Evolutionary conservation across 2,797 vertebrate genomes (phyloP).

Genomic region (Chelmon rostratus): DNA sequence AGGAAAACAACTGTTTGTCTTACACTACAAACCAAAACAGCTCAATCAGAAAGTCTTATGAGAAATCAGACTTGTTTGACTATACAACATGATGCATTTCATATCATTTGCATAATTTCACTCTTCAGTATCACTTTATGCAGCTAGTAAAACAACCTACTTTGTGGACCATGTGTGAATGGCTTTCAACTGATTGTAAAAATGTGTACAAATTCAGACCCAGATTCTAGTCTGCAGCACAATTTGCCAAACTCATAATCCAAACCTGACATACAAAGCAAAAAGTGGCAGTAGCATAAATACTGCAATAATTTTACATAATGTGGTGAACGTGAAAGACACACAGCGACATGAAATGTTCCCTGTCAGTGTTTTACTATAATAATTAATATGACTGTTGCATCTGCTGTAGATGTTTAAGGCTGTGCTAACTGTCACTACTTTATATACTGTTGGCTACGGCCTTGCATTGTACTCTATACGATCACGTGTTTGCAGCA

Average conservation of each 20-base stretch:
- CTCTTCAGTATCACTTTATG: background rate
- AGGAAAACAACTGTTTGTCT: conserved; percentile 5
- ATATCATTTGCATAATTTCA: background rate
- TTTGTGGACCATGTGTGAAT: background rate
- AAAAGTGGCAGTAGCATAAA: background rate
- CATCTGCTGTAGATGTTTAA: no score
- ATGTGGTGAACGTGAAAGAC: background rate
- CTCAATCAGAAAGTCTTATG: background rate
- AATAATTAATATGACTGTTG: no score
- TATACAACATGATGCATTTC: background rate
- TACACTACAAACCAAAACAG: background rate
- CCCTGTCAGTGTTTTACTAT: no score
- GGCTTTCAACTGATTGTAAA: background rate
- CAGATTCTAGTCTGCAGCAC: no score
- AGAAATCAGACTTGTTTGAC: background rate
- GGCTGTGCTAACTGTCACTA: no score
- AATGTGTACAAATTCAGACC: background rate
- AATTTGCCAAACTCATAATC: background rate
- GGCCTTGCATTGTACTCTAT: no score
- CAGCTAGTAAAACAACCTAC: background rate
- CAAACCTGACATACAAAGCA: background rate
- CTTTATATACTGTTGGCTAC: no score
- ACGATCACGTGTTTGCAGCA: no score
- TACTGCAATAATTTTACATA: background rate
- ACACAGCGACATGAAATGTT: background rate